Evolutionary conservation across 92 coral and sea anemone species (phyloP), one percentile per base, ranked within the genome.

Genomic region (Phenganax stokvisi): DNA sequence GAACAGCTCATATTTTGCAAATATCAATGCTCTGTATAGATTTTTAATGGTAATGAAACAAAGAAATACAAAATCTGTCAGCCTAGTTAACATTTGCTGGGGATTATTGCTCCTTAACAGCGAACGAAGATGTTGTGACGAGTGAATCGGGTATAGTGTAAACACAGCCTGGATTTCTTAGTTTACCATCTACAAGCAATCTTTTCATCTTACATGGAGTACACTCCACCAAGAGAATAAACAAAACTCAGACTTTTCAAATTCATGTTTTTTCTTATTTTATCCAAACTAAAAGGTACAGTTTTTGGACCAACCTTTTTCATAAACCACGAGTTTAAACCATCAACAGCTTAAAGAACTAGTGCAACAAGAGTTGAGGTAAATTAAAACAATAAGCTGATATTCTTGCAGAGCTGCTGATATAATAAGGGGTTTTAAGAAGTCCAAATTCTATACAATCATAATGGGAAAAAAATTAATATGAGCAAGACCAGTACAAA

Each of bases 381-480:
- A 53, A 68, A 68, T 28, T 68, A 68, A 68, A 68, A 68, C 73
- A 68, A 10, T 10, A 68, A 68, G 73, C 73, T 8, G 52, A 68
- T 29, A n/a, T 68, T 12, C 20, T 30, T 68, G 73, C n/a, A 37
- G 54, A 68, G 53, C 54, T 68, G 47, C 54, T 37, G 47, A 6
- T 2, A 12, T 37, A 68, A 6, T 2, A 12, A 25, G 73, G 54
- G 47, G 30, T 30, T 68, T 58, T 60, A 76, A 54, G 81, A 76
- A 76, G 64, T 76, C 56, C 71, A 37, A 75, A 59, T 76, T 75
- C 55, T 76, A 76, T 76, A 76, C 81, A 58, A 76, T 59, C 28
- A 76, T 76, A 76, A 29, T 54, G 57, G 80, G 5, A 61, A 76
- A 76, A 58, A 76, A 12, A 73, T 2, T 17, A 28, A 56, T 31